Percentiles rank a stretch among this genome's conserved stretches.
Conservation (phyloP, 64 coral and sea anemone genomes). For the Pocillopora damicornis region DNA sequence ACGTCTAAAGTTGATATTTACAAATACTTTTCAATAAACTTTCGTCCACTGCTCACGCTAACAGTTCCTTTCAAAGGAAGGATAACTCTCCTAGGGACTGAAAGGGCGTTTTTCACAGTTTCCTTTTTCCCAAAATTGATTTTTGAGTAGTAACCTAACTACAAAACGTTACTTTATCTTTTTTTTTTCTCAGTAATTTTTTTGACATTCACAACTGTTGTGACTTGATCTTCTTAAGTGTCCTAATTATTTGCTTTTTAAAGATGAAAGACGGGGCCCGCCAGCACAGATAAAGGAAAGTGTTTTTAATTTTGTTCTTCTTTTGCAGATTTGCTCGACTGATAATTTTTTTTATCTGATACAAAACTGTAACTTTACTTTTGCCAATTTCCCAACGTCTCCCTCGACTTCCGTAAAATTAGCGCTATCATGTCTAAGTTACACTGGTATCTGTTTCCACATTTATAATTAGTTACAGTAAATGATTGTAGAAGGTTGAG, state of each 20-base stretch:
- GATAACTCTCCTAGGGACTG: neutral
- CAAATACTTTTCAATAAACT: neutral
- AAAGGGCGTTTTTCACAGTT: neutral
- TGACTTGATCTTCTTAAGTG: neutral
- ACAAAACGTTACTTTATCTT: neutral
- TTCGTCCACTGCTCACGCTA: neutral
- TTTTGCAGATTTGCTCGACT: constrained; percentile 1
- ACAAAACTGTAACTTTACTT: constrained; percentile 15
- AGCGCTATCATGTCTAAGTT: neutral
- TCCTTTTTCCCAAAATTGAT: neutral
- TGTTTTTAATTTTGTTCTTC: neutral
- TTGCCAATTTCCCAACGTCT: constrained; percentile 26
- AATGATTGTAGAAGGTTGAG: neutral
- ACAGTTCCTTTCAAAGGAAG: neutral
- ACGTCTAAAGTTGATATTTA: constrained; percentile 34
- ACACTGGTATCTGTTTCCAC: constrained; percentile 20
- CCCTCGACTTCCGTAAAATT: constrained; percentile 13
- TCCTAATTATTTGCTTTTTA: constrained; percentile 31
- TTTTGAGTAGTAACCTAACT: neutral
- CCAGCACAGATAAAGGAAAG: constrained; percentile 1
- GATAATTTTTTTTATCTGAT: constrained; percentile 39
- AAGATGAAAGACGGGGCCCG: constrained; percentile 35
- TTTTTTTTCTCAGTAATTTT: neutral
- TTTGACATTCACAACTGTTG: neutral
- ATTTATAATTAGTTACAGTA: constrained; percentile 1